Percentiles rank a stretch among this genome's conserved stretches.
phyloP scores from a whole-genome alignment of 1,140 invertebrate species.

The Trypoxylus dichotomus region DNA sequence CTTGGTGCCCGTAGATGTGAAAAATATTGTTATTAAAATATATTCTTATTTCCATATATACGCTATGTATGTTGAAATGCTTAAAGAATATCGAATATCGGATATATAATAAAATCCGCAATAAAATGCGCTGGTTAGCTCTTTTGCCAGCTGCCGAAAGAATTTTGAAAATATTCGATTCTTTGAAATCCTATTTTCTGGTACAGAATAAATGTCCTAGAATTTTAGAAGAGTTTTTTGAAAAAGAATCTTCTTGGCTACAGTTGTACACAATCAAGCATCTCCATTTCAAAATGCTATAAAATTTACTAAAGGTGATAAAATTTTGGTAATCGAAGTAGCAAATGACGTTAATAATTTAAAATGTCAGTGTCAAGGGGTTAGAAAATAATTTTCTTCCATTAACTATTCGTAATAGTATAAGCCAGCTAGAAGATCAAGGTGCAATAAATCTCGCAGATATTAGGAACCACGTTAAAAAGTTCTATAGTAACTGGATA shows the following conservation, averaged over 20 bases:
- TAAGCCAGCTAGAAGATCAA: conserved; percentile 30
- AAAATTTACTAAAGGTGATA: too few species aligned
- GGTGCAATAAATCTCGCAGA: conserved; percentile 16
- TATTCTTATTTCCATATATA: conserved; percentile 20
- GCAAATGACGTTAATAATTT: conserved; percentile 32
- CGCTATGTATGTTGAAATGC: conserved; percentile 19
- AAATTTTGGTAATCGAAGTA: conserved; percentile 31
- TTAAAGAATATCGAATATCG: conserved; percentile 32
- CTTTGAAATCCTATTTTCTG: conserved; percentile 45
- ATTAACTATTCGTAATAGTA: conserved; percentile 27
- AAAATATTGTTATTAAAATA: conserved; percentile 12
- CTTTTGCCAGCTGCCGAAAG: conserved; percentile 41
- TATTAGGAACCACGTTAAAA: conserved; percentile 22
- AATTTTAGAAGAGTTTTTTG: conserved; percentile 42
- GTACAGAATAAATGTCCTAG: conserved; percentile 42
- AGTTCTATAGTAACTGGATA: conserved; percentile 12
- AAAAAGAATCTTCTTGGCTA: conserved; percentile 37
- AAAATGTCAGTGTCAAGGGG: conserved; percentile 27
- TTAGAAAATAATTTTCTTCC: too few species aligned
- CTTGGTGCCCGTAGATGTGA: conserved; percentile 2
- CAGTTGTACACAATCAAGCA: conserved; percentile 33
- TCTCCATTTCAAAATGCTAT: too few species aligned
- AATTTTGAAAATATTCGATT: conserved; percentile 42
- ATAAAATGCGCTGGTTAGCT: conserved; percentile 39
- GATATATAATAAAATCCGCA: conserved; percentile 32